These are phyloP conservation scores for Mus musculus DNA, from an alignment of 2,113 vertebrate genomes.

Conservation along the genomic window GRCm39 chr2:64163001-64163500, in stretches of 20 bases:
- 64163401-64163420: neutral
- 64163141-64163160: neutral
- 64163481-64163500: neutral
- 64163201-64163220: neutral
- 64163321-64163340: neutral
- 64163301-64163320: neutral
- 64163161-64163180: neutral
- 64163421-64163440: neutral
- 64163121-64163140: neutral
- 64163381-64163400: neutral
- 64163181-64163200: neutral
- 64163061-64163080: neutral
- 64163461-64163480: neutral
- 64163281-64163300: neutral
- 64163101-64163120: neutral
- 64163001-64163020: neutral
- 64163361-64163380: neutral
- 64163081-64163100: neutral
- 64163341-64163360: neutral
- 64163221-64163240: neutral
- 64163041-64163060: neutral
- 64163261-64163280: neutral
- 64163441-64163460: neutral
- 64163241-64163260: neutral
- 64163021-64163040: neutral